These are phyloP conservation scores for Serranus cabrilla DNA, from an alignment of 2,797 vertebrate genomes.

Conservation along the genomic window DNA sequence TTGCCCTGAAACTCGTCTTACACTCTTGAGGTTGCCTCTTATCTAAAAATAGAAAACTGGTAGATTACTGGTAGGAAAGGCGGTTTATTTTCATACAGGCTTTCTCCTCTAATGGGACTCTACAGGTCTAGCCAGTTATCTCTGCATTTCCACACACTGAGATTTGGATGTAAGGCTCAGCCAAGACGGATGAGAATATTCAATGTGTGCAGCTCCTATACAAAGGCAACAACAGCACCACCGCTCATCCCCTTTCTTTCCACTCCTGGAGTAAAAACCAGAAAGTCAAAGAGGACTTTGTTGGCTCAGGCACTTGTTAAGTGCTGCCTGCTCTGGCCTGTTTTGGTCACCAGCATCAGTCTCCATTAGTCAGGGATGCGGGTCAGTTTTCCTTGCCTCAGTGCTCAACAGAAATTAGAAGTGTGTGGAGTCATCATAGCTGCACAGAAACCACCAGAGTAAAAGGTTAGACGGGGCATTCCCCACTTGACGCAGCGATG, in stretches of 20 bases:
- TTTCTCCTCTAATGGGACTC: conserved; percentile 47
- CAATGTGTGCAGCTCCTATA: conserved; percentile 42
- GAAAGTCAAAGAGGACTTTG: conserved; percentile 27
- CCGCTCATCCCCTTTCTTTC: conserved; percentile 49
- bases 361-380: conserved; percentile 22
- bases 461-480: conserved; percentile 24
- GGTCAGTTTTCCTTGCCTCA: conserved; percentile 29
- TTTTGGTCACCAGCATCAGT: conserved; percentile 42
- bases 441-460: conserved; percentile 26
- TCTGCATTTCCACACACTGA: conserved; percentile 63
- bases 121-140: conserved; percentile 64
- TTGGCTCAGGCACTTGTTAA: conserved; percentile 20
- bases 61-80: conserved; percentile 50
- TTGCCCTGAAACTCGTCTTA: conserved; percentile 17
- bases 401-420: conserved; percentile 21
- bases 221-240: conserved; percentile 52
- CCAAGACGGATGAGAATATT: conserved; percentile 55
- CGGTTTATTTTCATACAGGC: conserved; percentile 58
- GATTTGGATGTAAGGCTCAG: conserved; percentile 62
- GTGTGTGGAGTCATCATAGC: conserved; percentile 26
- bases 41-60: conserved; percentile 60
- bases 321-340: conserved; percentile 14
- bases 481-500: conserved; percentile 26
- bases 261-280: conserved; percentile 25
- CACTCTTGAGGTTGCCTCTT: conserved; percentile 25